phyloP scores from a whole-genome alignment of 1,140 invertebrate genomes.

The Ditylenchus dipsaci region DNA sequence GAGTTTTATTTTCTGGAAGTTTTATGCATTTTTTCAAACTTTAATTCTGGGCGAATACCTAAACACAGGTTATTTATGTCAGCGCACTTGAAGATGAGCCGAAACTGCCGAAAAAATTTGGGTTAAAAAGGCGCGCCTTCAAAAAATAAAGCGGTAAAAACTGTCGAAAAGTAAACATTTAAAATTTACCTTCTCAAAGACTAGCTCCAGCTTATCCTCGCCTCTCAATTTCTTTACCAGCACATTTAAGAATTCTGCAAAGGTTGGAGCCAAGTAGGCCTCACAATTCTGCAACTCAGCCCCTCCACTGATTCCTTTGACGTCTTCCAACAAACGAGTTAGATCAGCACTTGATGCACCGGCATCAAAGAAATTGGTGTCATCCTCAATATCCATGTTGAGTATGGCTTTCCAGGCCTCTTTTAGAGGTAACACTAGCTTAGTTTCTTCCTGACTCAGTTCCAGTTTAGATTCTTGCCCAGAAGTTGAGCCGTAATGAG shows the following conservation, averaged over 20 bases:
- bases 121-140: too few relatives aligned
- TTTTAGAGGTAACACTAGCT: not conserved
- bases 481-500: constrained; percentile 70
- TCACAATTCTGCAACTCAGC: constrained; percentile 65
- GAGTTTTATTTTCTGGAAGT: too few relatives aligned
- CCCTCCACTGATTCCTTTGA: constrained; percentile 75
- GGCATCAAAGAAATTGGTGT: constrained; percentile 82
- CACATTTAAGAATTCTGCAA: constrained; percentile 72
- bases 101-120: too few relatives aligned
- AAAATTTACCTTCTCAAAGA: constrained; percentile 52
- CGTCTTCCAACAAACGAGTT: constrained; percentile 80
- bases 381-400: constrained; percentile 68
- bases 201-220: constrained; percentile 52
- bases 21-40: too few relatives aligned
- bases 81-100: too few relatives aligned
- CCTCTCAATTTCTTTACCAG: constrained; percentile 70
- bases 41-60: too few relatives aligned
- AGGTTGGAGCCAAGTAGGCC: constrained; percentile 79
- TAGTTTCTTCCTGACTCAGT: constrained; percentile 1
- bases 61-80: too few relatives aligned
- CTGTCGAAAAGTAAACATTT: constrained; percentile 5
- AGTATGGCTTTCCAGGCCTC: constrained; percentile 80
- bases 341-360: constrained; percentile 90
- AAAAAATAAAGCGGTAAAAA: not conserved
- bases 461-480: constrained; percentile 55